Conservation (phyloP, 2,797 vertebrate genomes). For the Chaetodon trifasciatus region DNA sequence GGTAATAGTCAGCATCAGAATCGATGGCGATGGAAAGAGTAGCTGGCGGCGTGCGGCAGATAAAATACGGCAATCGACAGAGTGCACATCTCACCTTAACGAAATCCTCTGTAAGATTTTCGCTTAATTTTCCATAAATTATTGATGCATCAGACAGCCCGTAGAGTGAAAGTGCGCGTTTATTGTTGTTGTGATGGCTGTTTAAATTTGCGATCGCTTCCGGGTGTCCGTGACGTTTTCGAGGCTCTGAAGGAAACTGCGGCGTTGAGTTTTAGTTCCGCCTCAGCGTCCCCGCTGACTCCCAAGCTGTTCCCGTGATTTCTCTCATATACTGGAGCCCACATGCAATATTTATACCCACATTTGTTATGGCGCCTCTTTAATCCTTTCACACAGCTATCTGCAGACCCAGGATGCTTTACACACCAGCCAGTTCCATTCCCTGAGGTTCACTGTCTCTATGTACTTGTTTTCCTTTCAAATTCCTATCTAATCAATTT, state of each 20-base stretch:
- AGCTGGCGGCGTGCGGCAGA: neutral
- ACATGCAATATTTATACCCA: neutral
- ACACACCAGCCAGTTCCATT: neutral
- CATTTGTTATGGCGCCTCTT: neutral
- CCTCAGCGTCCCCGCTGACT: neutral
- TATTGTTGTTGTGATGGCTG: slow-evolving; percentile 72
- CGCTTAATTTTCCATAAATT: slow-evolving; percentile 11
- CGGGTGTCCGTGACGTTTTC: slow-evolving; percentile 57
- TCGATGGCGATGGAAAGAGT: slow-evolving; percentile 36
- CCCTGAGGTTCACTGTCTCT: neutral
- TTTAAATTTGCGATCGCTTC: slow-evolving; percentile 77
- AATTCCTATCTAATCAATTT: neutral
- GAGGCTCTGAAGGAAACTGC: slow-evolving; percentile 51
- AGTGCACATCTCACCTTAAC: slow-evolving; percentile 35
- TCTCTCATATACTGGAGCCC: neutral
- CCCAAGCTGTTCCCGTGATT: neutral
- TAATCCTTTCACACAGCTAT: neutral
- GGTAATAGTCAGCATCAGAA: slow-evolving; percentile 70
- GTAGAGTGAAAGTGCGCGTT: slow-evolving; percentile 51
- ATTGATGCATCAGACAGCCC: slow-evolving; percentile 1
- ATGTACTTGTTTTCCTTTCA: too few species aligned
- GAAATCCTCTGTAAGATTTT: neutral
- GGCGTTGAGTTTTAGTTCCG: slow-evolving; percentile 46
- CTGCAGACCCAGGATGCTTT: neutral
- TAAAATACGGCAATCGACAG: neutral